phyloP scores from a whole-genome alignment of 2,797 vertebrate genomes.

The Acanthiza pusilla region DNA sequence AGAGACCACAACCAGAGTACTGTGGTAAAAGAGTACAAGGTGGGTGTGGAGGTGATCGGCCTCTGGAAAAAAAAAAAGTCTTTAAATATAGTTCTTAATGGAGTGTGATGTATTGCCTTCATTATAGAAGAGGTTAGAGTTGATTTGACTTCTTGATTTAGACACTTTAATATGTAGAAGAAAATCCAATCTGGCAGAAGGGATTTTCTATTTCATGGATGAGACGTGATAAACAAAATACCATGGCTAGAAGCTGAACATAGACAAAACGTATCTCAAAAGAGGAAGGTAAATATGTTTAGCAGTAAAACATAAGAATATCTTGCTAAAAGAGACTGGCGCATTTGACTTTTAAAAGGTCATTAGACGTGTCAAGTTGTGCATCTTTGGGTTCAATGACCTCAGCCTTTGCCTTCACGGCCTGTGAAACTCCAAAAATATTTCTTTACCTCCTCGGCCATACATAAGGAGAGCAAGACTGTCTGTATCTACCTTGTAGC shows the following conservation, averaged over 20 bases:
- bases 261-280: background rate
- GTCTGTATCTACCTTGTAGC: background rate
- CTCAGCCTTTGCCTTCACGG: background rate
- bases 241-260: background rate
- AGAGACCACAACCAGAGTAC: background rate
- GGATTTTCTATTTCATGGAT: background rate
- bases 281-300: background rate
- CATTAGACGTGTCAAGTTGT: background rate
- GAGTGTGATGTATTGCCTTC: background rate
- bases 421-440: background rate
- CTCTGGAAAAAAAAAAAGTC: background rate
- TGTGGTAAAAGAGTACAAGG: background rate
- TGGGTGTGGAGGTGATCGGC: background rate
- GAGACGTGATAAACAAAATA: background rate
- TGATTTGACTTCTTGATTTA: background rate
- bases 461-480: background rate
- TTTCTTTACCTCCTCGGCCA: background rate
- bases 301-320: background rate
- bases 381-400: accelerated
- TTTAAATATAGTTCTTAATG: background rate
- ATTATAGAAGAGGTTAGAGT: background rate
- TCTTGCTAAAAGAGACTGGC: background rate
- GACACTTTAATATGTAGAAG: background rate
- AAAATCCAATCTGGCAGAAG: background rate
- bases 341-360: background rate